Evolutionary conservation across 2,888 invertebrate genomes (phyloP).

Genomic region (Dicyrtoma fusca): DNA sequence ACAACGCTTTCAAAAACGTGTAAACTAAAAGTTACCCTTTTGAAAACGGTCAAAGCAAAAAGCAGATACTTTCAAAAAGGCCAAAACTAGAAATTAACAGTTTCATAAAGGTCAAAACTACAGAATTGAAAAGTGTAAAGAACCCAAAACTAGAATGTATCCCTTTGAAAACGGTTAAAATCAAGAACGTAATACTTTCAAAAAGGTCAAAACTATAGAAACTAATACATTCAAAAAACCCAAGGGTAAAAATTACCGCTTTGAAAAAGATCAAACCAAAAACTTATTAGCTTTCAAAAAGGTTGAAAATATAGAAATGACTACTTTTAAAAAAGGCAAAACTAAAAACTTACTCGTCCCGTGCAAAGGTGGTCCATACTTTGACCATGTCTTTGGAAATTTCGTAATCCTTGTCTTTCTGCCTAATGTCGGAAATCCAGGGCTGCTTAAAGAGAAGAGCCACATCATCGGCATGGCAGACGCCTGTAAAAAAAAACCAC

Average conservation of each 20-base stretch:
- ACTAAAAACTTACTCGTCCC: constrained; percentile 23
- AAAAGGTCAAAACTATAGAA: neutral
- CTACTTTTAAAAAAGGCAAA: neutral
- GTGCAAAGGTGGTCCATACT: constrained; percentile 24
- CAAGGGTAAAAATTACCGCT: too few species aligned
- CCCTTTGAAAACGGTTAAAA: too few species aligned
- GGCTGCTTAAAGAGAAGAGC: constrained; percentile 25
- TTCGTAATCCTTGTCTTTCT: constrained; percentile 15
- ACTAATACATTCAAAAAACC: neutral
- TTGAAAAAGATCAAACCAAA: too few species aligned
- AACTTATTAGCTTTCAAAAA: neutral
- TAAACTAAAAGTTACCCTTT: too few species aligned
- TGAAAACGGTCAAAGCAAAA: too few species aligned
- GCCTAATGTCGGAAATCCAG: constrained; percentile 14
- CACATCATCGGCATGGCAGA: constrained; percentile 10
- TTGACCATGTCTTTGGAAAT: constrained; percentile 20
- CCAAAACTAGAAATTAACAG: neutral
- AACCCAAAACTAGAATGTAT: too few species aligned
- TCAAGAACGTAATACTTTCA: too few species aligned
- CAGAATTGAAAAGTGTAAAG: too few species aligned
- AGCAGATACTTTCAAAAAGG: too few species aligned
- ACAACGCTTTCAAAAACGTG: too few species aligned
- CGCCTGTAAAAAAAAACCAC: too few species aligned
- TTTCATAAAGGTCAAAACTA: neutral
- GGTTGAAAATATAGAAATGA: neutral